phyloP scores from a whole-genome alignment of 2,888 invertebrate species.

The Drymonia ruficornis region DNA sequence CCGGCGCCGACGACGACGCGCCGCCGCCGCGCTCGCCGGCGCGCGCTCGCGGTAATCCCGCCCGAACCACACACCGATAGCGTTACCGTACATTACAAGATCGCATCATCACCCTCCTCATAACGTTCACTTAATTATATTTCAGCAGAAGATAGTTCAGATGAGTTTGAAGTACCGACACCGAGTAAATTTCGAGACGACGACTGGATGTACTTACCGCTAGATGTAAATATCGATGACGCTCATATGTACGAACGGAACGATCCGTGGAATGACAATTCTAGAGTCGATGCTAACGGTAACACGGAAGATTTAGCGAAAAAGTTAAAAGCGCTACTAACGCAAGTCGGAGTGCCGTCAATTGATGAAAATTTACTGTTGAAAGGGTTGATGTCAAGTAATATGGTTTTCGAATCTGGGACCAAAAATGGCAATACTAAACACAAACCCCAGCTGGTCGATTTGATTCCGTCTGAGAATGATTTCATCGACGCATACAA shows the following conservation, averaged over 20 bases:
- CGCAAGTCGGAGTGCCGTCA: conserved; percentile 62
- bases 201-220: conserved; percentile 77
- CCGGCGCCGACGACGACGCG: conserved; percentile 75
- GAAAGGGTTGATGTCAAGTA: conserved; percentile 56
- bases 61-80: conserved; percentile 60
- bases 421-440: conserved; percentile 19
- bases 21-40: conserved; percentile 56
- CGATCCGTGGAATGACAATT: conserved; percentile 13
- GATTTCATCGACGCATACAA: conserved; percentile 81
- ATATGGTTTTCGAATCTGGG: conserved; percentile 28
- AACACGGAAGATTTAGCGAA: conserved; percentile 55
- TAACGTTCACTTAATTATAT: conserved; percentile 74
- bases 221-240: conserved; percentile 46
- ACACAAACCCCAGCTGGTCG: conserved; percentile 49
- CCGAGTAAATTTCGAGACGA: conserved; percentile 64
- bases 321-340: conserved; percentile 62
- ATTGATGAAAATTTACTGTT: conserved; percentile 65
- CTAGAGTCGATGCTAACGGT: conserved; percentile 24
- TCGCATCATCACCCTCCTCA: conserved; percentile 64
- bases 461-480: conserved; percentile 74
- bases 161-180: conserved; percentile 72
- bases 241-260: conserved; percentile 27
- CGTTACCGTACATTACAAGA: conserved; percentile 48
- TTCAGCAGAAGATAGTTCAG: conserved; percentile 82
- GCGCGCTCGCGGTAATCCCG: conserved; percentile 74